Evolutionary conservation across 2,888 invertebrate genomes (phyloP), one percentile per base, ranked within the genome.

Genomic region (Anticlea derivata): DNA sequence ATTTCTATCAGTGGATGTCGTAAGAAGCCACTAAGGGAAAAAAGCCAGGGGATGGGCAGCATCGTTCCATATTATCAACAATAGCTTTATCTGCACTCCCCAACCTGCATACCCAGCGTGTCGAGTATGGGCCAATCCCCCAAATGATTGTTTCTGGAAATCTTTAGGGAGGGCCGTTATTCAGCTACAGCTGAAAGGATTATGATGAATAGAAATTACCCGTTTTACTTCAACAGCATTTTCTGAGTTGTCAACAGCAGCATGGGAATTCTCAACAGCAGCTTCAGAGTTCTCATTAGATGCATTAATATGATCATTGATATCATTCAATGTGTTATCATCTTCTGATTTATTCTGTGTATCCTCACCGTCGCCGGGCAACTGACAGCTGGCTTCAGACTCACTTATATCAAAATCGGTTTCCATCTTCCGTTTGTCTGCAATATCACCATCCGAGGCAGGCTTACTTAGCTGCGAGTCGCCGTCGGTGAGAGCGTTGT

Each of bases 391-490:
- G 40, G 62, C 61, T 44, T 73, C 69, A 41, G 74, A 73, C 55
- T 73, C 69, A 53, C 64, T 65, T 55, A 65, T 65, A 46, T 62
- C 73, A 70, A 65, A 75, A 56, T 73, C 74, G 58, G 58, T 67
- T 37, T 73, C 72, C 50, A 72, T 65, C 61, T 68, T 76, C 57
- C 67, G 66, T 62, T 68, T 74, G 35, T 80, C 82, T 60, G 75
- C 60, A 63, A 73, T 68, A 66, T 85, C 86, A 65, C 68, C 78
- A 61, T 84, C 84, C 50, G 80, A 80, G 1, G 65, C 72, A 20
- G 73, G 60, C 58, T 83, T 83, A 65, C 83, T 83, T 40, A 82
- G 73, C 44, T 79, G 75, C 26, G 87, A 88, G 68, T 89, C 86
- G 31, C 83, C 84, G 55, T 87, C 88, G 23, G 82, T 80, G 49